Evolutionary conservation across 2,888 invertebrate species (phyloP), one percentile per base, ranked within the genome.

Genomic region (Pseudeuparius sepicola): DNA sequence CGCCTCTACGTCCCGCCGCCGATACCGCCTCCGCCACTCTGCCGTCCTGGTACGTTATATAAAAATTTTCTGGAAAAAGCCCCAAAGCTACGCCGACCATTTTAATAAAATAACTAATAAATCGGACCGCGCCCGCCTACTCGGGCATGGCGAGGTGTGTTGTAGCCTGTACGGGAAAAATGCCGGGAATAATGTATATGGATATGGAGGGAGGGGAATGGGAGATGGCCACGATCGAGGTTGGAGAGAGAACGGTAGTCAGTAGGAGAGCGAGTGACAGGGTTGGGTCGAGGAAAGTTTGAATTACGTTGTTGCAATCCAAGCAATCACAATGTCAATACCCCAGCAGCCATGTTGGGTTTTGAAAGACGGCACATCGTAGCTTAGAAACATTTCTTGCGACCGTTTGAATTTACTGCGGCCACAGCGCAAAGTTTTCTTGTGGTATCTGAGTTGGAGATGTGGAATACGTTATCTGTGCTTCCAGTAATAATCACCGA

Each of bases 41-140:
- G 64, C 49, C 57, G 50, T 61, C 66, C 67, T 67, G 65, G 44
- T 66, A 63, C 64, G 60, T 66, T 67, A 67, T 67, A 66, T 68
- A 67, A 67, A 65, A 67, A 65, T 66, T 67, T 67, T 67, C 66
- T 66, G 64, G 66, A 66, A 67, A 67, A 67, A 67, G 66, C 65
- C 59, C 59, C 65, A 66, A 66, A 67, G 66, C 60, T 53, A 46
- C 46, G 49, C 45, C 46, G 39, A 45, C 49, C 53, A 54, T 59
- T 55, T 59, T 57, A 56, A 60, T 60, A 61, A 61, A 55, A 60
- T 59, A 60, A 60, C 59, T 59, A 59, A 60, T 60, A 58, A 47
- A 48, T 46, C 42, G n/a, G n/a, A n/a, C n/a, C n/a, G n/a, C n/a
- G n/a, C n/a, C 44, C 25, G 23, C 39, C 43, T 43, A 45, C 42